These are phyloP conservation scores for Bujurquina vittata DNA, from an alignment of 2,113 vertebrate species.

Conservation along the genomic window DNA sequence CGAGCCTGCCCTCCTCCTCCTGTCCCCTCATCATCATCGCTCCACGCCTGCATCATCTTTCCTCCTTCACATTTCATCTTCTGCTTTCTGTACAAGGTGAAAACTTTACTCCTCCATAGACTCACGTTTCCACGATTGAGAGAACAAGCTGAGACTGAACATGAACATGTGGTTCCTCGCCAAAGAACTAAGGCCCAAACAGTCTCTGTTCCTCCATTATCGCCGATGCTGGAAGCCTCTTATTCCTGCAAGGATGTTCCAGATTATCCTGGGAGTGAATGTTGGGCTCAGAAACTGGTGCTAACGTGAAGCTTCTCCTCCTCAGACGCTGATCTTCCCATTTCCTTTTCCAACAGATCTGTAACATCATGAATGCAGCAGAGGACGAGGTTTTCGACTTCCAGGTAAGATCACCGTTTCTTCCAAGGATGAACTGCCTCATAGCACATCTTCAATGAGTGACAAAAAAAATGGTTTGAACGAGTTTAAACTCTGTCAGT, in stretches of 20 bases:
- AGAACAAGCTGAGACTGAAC: conserved; percentile 11
- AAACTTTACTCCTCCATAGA: not conserved
- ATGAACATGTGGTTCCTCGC: not conserved
- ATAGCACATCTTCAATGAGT: no score
- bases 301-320: not conserved
- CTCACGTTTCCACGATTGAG: conserved; percentile 5
- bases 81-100: conserved; percentile 17
- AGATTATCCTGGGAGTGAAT: not conserved
- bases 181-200: not conserved
- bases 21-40: conserved; percentile 31
- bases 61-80: not conserved
- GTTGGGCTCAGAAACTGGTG: not conserved
- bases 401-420: conserved; percentile 57
- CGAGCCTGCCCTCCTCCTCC: no score
- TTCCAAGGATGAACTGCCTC: no score
- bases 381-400: conserved; percentile 71
- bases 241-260: not conserved
- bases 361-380: conserved; percentile 76
- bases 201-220: not conserved
- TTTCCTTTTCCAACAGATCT: conserved; percentile 60
- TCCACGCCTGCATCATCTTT: conserved; percentile 27
- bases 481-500: not conserved
- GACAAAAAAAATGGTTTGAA: no score
- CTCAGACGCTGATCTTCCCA: not conserved
- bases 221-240: not conserved